Evolutionary conservation across 2,113 vertebrate species (phyloP).

Genomic region (Chlorodrepanis virens): DNA sequence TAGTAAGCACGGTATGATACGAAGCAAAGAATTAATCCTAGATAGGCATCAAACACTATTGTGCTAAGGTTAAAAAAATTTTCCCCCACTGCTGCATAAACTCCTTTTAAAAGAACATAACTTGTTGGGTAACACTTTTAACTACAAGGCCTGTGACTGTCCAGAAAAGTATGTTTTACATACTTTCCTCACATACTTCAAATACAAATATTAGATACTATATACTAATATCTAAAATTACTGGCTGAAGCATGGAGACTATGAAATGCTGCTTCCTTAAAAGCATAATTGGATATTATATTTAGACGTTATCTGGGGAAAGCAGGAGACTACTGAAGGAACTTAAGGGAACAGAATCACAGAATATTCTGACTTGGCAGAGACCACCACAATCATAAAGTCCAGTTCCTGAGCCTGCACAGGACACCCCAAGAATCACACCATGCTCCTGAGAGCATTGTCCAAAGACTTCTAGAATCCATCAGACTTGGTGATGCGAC

Average conservation of each 20-base stretch:
- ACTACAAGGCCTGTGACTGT: not conserved
- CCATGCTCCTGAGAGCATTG: not conserved
- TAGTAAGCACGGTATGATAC: not conserved
- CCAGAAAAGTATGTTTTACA: not conserved
- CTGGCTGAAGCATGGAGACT: not conserved
- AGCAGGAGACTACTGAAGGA: not conserved
- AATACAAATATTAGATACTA: not conserved
- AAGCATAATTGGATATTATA: not conserved
- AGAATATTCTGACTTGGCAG: not conserved
- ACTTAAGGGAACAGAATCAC: not conserved
- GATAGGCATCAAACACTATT: not conserved
- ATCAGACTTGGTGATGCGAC: too few relatives aligned
- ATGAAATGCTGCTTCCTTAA: not conserved
- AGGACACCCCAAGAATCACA: too few relatives aligned
- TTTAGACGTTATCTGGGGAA: not conserved
- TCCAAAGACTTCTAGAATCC: not conserved
- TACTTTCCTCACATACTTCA: not conserved
- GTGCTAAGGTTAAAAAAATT: not conserved
- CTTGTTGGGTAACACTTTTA: not conserved
- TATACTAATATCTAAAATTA: not conserved
- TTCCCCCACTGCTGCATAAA: not conserved
- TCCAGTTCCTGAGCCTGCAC: not conserved
- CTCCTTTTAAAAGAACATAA: not conserved
- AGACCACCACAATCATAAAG: accelerated
- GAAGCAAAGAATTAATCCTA: not conserved